Percentiles rank a stretch among this genome's conserved stretches.
These are phyloP conservation scores for Xenotilapia caudafasciata DNA, from an alignment of 2,113 vertebrate species.

Conservation along the genomic window DNA sequence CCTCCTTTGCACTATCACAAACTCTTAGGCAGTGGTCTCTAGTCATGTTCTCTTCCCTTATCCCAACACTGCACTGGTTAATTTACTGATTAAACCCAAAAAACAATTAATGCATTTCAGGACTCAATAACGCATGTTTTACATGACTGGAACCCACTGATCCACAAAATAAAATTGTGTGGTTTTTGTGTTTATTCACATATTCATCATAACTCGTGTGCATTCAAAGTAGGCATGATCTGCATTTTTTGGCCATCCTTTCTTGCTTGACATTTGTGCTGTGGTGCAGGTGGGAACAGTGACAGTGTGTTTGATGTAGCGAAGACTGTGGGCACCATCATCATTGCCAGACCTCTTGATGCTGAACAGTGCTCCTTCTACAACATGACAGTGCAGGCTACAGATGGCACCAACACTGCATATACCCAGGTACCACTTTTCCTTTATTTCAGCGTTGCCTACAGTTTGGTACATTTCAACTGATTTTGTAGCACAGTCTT, in stretches of 20 bases:
- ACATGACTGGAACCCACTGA: background rate
- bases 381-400: slow-evolving; percentile 92
- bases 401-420: slow-evolving; percentile 86
- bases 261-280: background rate
- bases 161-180: background rate
- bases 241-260: background rate
- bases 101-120: background rate
- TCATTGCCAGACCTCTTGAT: slow-evolving; percentile 91
- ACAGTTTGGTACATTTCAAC: background rate
- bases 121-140: background rate
- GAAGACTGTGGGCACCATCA: slow-evolving; percentile 89
- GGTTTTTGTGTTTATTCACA: background rate
- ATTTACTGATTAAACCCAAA: background rate
- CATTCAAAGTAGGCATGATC: background rate
- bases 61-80: background rate
- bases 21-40: background rate
- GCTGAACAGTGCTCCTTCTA: slow-evolving; percentile 89
- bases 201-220: background rate
- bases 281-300: slow-evolving; percentile 83
- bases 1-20: background rate
- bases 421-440: slow-evolving; percentile 78
- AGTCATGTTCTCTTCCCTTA: background rate
- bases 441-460: background rate
- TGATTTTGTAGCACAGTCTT: background rate
- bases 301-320: slow-evolving; percentile 89